These are phyloP conservation scores for Nesidiocoris tenuis DNA, from an alignment of 2,888 invertebrate species.

Conservation along the genomic window DNA sequence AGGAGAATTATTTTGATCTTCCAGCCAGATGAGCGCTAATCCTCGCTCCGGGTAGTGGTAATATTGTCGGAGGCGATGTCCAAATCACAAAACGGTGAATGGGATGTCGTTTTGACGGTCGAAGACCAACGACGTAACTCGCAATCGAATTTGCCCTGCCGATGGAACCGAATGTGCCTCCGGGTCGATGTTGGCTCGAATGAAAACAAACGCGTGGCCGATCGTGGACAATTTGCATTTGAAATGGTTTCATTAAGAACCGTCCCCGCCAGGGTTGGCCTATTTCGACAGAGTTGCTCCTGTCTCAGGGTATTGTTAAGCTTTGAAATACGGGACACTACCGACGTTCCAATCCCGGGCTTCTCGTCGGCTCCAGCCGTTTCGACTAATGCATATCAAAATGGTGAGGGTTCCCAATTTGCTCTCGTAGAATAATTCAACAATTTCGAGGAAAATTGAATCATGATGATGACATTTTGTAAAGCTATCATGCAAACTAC, in stretches of 20 bases:
- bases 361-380: no score
- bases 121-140: neutral
- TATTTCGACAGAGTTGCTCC: neutral
- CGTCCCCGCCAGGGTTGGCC: neutral
- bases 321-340: neutral
- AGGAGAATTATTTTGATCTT: no score
- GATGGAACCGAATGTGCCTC: neutral
- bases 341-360: no score
- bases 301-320: neutral
- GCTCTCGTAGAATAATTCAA: no score
- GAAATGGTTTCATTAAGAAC: conserved; percentile 23
- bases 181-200: neutral
- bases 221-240: conserved; percentile 14
- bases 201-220: neutral
- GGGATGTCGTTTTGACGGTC: neutral
- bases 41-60: no score
- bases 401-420: no score
- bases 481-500: no score
- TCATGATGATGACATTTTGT: no score
- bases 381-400: no score
- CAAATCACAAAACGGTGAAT: neutral
- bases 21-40: no score
- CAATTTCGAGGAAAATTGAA: no score
- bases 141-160: neutral
- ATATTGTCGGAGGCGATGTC: no score